These are phyloP conservation scores for Guaruba guarouba DNA, from an alignment of 2,113 vertebrate genomes.

Conservation along the genomic window DNA sequence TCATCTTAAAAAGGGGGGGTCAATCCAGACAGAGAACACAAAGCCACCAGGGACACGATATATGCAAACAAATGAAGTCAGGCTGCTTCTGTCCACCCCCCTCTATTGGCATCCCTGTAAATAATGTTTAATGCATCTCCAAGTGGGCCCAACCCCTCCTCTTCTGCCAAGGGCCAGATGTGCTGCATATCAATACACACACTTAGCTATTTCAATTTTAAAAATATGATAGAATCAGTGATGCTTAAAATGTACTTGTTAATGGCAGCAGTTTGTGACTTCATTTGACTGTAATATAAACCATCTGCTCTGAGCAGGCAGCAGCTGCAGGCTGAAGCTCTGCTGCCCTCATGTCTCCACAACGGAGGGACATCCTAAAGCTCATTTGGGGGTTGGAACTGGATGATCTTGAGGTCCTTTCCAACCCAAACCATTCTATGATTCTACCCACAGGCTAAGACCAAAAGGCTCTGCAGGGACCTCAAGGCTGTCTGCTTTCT, in stretches of 20 bases:
- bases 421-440: not conserved
- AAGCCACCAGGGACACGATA: not conserved
- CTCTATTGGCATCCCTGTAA: not conserved
- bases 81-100: not conserved
- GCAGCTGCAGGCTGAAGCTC: not conserved
- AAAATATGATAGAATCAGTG: conserved; percentile 32
- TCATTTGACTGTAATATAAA: conserved; percentile 44
- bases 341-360: not conserved
- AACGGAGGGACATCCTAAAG: not conserved
- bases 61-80: not conserved
- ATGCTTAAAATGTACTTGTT: conserved; percentile 60
- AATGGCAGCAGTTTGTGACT: conserved; percentile 25
- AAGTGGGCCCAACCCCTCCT: not conserved
- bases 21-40: not conserved
- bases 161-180: not conserved
- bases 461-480: not conserved
- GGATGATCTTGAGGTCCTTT: not conserved
- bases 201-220: not conserved
- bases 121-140: not conserved
- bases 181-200: not conserved
- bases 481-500: not conserved
- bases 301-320: conserved; percentile 51
- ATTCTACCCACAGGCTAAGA: not conserved
- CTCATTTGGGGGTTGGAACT: not conserved
- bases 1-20: not conserved